phyloP scores from a whole-genome alignment of 2,113 vertebrate genomes.

The Verasper variegatus region DNA sequence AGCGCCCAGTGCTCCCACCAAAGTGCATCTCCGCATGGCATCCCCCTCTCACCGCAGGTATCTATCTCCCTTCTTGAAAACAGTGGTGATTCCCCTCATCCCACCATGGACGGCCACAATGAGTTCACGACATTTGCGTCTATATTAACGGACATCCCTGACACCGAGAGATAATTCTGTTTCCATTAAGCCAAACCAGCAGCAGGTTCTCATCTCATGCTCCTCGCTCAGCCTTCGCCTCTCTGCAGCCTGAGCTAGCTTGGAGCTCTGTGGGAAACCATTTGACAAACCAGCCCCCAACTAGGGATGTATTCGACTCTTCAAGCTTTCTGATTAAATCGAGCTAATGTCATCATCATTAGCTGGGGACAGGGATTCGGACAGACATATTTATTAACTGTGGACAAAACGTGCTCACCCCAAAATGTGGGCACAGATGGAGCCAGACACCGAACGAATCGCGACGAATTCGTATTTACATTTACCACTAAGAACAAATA shows the following conservation, averaged over 20 bases:
- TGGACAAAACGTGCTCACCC: slow-evolving; percentile 11
- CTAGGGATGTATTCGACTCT: slow-evolving; percentile 87
- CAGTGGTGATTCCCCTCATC: slow-evolving; percentile 43
- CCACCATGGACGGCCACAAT: slow-evolving; percentile 27
- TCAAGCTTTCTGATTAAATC: slow-evolving; percentile 88
- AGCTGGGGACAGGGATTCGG: slow-evolving; percentile 24
- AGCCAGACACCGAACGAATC: neutral
- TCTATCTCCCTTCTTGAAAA: slow-evolving; percentile 58
- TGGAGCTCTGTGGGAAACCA: slow-evolving; percentile 75
- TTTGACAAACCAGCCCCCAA: slow-evolving; percentile 79
- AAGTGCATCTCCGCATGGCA: slow-evolving; percentile 45
- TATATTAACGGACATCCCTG: slow-evolving; percentile 53
- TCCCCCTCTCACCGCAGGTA: slow-evolving; percentile 70
- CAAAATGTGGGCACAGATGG: slow-evolving; percentile 9
- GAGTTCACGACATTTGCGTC: slow-evolving; percentile 43
- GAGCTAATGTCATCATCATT: slow-evolving; percentile 80
- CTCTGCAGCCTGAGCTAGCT: slow-evolving; percentile 63
- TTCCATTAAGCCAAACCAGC: slow-evolving; percentile 43
- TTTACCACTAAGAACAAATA: neutral
- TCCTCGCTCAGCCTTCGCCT: slow-evolving; percentile 39
- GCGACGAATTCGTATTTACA: neutral
- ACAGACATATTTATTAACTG: slow-evolving; percentile 17
- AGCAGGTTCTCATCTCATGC: slow-evolving; percentile 51
- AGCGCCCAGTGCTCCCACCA: slow-evolving; percentile 27
- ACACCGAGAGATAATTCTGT: slow-evolving; percentile 33